Evolutionary conservation across 1,140 invertebrate species (phyloP).

Genomic region (Dermatophagoides farinae): DNA sequence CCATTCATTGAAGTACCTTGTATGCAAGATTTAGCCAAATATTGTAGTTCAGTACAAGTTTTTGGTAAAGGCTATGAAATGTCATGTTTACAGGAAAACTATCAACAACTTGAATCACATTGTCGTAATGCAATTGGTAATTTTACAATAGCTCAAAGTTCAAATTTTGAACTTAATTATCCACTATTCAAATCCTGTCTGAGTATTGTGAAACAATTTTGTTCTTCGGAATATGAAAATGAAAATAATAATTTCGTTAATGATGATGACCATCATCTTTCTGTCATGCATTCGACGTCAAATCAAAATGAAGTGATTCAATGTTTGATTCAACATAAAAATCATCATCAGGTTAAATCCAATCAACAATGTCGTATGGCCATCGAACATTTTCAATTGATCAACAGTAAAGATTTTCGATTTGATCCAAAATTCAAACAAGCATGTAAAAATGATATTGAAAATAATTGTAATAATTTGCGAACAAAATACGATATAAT

Average conservation of each 20-base stretch:
- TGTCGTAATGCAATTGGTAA: constrained; percentile 57
- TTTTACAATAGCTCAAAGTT: constrained; percentile 70
- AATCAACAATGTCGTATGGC: constrained; percentile 63
- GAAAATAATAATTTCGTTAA: constrained; percentile 25
- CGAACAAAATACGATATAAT: constrained; percentile 50
- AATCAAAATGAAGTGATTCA: constrained; percentile 57
- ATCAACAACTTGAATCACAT: constrained; percentile 39
- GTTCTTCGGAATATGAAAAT: constrained; percentile 30
- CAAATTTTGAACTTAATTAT: constrained; percentile 62
- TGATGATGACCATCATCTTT: constrained; percentile 29
- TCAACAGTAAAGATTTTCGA: constrained; percentile 65
- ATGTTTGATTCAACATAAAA: constrained; percentile 80
- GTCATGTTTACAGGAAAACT: constrained; percentile 71
- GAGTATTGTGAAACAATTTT: constrained; percentile 58
- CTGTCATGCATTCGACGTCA: constrained; percentile 65
- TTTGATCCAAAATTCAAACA: constrained; percentile 90
- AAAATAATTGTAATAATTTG: constrained; percentile 42
- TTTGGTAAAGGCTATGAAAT: constrained; percentile 32
- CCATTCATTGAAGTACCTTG: constrained; percentile 82
- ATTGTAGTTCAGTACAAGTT: constrained; percentile 39
- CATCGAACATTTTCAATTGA: constrained; percentile 61
- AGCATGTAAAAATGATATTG: constrained; percentile 63
- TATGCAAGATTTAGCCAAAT: constrained; percentile 54
- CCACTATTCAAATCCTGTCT: constrained; percentile 59
- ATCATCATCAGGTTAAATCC: constrained; percentile 44